Base-by-base conservation (phyloP, 35 echinoderm and acorn worm genomes). In the Heliocidaris erythrogramma region DNA sequence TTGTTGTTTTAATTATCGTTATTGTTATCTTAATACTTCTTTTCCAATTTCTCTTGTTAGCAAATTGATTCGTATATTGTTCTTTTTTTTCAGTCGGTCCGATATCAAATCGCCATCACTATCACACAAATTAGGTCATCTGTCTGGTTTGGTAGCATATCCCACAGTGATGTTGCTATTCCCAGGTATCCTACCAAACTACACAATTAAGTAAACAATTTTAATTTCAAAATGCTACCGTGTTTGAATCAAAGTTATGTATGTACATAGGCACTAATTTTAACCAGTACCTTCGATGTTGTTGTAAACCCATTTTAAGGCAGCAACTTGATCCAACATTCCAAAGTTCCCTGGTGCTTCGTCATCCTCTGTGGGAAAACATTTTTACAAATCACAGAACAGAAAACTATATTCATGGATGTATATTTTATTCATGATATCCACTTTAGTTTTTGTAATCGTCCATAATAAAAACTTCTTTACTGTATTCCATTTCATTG, bases 261-360 rank as follows among this genome's bases (percentile, higher is more conserved):
- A n/a, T 78, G 7, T 8, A 24, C 7, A 18, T 3, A 6, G 8
- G 18, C 7, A n/a, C 3, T 42, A 42, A 27, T 24, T 71, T 24
- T 5, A n/a, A 78, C 1, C 27, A 24, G 7, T 78, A 97, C 96
- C 94, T 65, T 93, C 95, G 56, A 97, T 97, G 85, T 97, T 97
- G 48, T 96, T 86, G 50, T 97, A 92, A 12, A 97, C 95, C 97
- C 97, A 97, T 94, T 96, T 56, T 13, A 97, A 29, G 11, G 94
- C 97, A 48, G 95, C 97, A 18, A 94, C 86, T 93, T 97, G 97
- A 69, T 97, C 97, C 31, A 94, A 91, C 93, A 97, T 92, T 5
- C 97, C 97, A 48, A 49, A 94, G 48, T 97, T 97, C 30, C 95
- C 95, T 7, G 95, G 95, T 88, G 95, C 48, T 31, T 30, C 90